Evolutionary conservation across 2,113 vertebrate genomes (phyloP), one percentile per base, ranked within the genome.

Genomic region (Alethe diademata): DNA sequence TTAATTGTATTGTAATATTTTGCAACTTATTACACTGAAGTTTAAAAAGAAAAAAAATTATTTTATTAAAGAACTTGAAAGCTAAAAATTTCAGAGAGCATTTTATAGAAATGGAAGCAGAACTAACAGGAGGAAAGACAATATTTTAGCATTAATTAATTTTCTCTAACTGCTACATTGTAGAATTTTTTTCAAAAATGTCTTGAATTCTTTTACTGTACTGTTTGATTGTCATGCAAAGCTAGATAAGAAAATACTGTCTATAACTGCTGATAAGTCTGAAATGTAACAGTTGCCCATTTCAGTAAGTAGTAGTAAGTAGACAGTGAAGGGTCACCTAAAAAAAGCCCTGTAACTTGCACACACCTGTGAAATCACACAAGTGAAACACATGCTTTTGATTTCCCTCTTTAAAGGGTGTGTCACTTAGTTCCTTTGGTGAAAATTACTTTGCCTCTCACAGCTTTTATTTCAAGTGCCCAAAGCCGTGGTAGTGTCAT

Each of bases 201-300:
- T 82, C 38, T 35, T 54, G 10, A 73, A 75, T 78, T 45, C 13
- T 35, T 29, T 36, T 53, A 50, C 20, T 64, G 22, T 84, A 51
- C 25, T 62, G n/a, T 51, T 71, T 86, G 47, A 19, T 51, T 42
- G 2, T n/a, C 90, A 64, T 36, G 31, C 20, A 78, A 47, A 75
- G 61, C 35, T 93, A 88, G 92, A 60, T 92, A 84, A 92, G 95
- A 88, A 79, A 70, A 25, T 8, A 20, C 33, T 95, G 56, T 65
- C 64, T 72, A 38, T 89, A 91, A 58, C 47, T 91, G 62, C 78
- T 64, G 51, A 19, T 71, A 48, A 54, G 28, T 87, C 53, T 93
- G 79, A 94, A 95, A 69, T 93, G 60, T 26, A 58, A 28, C 35
- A 82, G 35, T 43, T 82, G 64, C 40, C 48, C 42, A 11, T 91